Evolutionary conservation across 2,888 invertebrate genomes (phyloP), one percentile per base, ranked within the genome.

Genomic region (Germaria angustata): DNA sequence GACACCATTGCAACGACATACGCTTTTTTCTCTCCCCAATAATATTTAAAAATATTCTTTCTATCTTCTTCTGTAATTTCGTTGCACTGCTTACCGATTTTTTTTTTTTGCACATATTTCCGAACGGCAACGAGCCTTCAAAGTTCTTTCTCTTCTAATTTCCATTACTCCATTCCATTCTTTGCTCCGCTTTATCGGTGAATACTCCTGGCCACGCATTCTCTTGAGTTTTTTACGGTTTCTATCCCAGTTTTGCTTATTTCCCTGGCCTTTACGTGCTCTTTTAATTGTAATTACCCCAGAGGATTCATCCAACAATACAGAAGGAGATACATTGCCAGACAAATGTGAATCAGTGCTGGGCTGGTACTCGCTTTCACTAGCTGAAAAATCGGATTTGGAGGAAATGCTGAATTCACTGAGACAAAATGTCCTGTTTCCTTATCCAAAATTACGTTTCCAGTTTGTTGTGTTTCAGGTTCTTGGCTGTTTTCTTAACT

Each of bases 191-290:
- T 80, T 79, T 46, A 46, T 46, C 17, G 17, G 17, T 17, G 44
- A 46, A 17, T 17, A 17, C 6, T 46, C 17, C 44, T 46, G 44
- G 20, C 44, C 44, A 46, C 44, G 1, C 44, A 46, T 46, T 51
- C 75, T 63, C 75, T 75, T 53, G 55, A 61, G 69, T 65, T 75
- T 69, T 69, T 69, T 80, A 75, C 32, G n/a, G n/a, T n/a, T n/a
- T n/a, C n/a, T n/a, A n/a, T n/a, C 57, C 75, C 75, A 75, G 75
- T 76, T 80, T 80, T 75, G 63, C 66, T 78, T 71, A 78, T 78
- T 65, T 78, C 46, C 71, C 71, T 80, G 80, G 34, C 53, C 63
- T 75, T 75, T 80, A 61, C 68, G 63, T 80, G 80, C 63, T 80
- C 75, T 69, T 73, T 80, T 75, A 63, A 69, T 41, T 71, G 63